Evolutionary conservation across 2,797 vertebrate genomes (phyloP).

Genomic region (Dermochelys coriacea): DNA sequence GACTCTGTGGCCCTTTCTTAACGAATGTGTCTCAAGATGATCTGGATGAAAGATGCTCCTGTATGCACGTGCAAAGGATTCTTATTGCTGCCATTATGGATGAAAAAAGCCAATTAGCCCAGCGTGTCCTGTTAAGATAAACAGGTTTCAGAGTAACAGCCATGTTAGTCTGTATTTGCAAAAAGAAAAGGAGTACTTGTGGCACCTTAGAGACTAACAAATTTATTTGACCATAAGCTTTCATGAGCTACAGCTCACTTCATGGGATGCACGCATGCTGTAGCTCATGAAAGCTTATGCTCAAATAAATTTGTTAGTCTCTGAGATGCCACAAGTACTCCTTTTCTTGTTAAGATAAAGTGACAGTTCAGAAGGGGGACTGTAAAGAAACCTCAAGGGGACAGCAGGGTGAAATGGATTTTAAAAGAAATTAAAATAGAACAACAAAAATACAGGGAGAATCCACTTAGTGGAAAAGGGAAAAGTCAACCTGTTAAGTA

Average conservation of each 20-base stretch:
- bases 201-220: too few relatives aligned
- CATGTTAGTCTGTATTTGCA: too few relatives aligned
- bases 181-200: too few relatives aligned
- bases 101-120: constrained; percentile 8
- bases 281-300: too few relatives aligned
- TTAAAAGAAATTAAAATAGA: not conserved
- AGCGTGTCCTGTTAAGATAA: not conserved
- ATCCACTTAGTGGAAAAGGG: not conserved
- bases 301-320: too few relatives aligned
- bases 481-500: constrained; percentile 26
- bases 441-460: not conserved
- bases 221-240: too few relatives aligned
- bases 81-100: not conserved
- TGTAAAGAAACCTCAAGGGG: not conserved
- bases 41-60: not conserved
- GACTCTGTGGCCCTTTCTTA: not conserved
- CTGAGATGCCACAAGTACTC: too few relatives aligned
- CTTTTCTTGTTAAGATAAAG: not conserved
- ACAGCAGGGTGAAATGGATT: not conserved
- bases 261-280: too few relatives aligned
- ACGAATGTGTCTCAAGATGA: not conserved
- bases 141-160: too few relatives aligned
- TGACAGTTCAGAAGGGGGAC: not conserved
- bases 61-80: not conserved
- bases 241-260: too few relatives aligned